Conservation (phyloP, 2,113 vertebrate species). For the Chionis minor region DNA sequence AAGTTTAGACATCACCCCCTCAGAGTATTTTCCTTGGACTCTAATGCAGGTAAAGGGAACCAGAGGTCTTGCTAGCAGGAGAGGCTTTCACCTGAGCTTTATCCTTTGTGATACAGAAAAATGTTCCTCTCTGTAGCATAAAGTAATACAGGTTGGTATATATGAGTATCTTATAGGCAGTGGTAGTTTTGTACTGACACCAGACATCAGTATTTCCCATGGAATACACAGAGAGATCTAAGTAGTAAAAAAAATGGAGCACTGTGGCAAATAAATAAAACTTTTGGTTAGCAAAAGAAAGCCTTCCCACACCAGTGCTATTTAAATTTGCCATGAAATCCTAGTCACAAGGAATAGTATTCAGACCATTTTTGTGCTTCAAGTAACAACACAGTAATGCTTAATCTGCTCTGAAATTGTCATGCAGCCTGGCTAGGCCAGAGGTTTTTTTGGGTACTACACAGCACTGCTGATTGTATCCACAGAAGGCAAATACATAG, state of each 20-base stretch:
- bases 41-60: not conserved
- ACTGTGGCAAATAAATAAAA: not conserved
- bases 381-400: not conserved
- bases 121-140: not conserved
- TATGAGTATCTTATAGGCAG: not conserved
- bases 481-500: not conserved
- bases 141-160: not conserved
- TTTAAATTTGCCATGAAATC: not conserved
- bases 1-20: not conserved
- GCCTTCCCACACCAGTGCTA: not conserved
- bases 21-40: not conserved
- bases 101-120: not conserved
- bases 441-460: not conserved
- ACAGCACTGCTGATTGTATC: not conserved
- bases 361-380: not conserved
- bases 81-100: not conserved
- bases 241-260: not conserved
- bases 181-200: not conserved
- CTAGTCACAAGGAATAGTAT: not conserved
- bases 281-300: not conserved
- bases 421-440: not conserved
- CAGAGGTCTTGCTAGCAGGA: not conserved
- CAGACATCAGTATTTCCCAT: not conserved
- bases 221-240: not conserved
- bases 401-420: not conserved